A percentile compares a stretch with the other conserved stretches of the same genome.
Conservation (phyloP, 2,888 invertebrate genomes). For the Tetrapedia diversipes region DNA sequence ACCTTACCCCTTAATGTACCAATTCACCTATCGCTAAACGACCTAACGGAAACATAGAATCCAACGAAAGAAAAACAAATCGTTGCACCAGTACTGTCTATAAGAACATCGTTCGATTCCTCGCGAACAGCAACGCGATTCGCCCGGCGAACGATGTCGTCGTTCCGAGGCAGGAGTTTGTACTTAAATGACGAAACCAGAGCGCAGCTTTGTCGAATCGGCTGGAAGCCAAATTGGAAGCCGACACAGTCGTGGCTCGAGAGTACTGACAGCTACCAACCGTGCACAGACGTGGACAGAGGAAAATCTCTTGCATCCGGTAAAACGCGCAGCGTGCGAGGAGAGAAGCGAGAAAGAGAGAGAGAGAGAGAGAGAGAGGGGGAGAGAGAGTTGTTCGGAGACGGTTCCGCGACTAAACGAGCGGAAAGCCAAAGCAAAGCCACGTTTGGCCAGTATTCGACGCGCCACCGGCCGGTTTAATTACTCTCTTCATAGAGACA, state of each 20-base stretch:
- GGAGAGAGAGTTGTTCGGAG: constrained; percentile 10
- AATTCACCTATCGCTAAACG: background rate
- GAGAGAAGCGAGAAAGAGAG: constrained; percentile 11
- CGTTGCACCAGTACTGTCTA: no score
- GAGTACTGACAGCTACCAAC: constrained; percentile 58
- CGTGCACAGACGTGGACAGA: constrained; percentile 18
- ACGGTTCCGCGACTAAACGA: constrained; percentile 64
- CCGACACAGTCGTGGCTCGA: constrained; percentile 51
- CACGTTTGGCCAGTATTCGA: constrained; percentile 64
- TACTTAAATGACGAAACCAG: constrained; percentile 58
- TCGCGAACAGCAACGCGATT: constrained; percentile 24
- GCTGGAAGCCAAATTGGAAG: constrained; percentile 67
- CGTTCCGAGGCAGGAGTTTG: constrained; percentile 44
- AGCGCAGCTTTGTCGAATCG: constrained; percentile 61
- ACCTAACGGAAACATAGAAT: background rate
- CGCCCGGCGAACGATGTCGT: constrained; percentile 38
- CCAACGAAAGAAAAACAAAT: no score
- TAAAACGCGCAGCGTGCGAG: constrained; percentile 49
- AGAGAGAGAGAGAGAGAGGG: background rate
- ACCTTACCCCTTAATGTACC: no score
- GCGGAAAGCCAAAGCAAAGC: constrained; percentile 69
- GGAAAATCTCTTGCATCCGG: constrained; percentile 61
- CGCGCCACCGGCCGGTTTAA: constrained; percentile 65
- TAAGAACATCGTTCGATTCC: background rate
- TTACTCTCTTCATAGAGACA: constrained; percentile 65